Conservation (phyloP, 30 jellyfish, hydroid and myxozoan genomes). For the Chrysaora quinquecirrha region DNA sequence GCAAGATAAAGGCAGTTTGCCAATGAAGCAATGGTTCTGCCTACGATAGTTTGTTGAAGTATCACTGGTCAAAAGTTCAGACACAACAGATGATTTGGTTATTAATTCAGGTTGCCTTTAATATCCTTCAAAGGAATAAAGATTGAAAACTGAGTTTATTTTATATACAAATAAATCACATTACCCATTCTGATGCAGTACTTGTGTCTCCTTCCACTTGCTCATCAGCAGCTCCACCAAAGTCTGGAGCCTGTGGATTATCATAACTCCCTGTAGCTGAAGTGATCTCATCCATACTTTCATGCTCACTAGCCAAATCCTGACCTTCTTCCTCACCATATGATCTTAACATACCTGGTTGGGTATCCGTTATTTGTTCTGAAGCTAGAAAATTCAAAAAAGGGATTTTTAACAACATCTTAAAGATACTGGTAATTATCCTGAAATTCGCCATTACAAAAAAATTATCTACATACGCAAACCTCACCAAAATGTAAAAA, state of each 20-base stretch:
- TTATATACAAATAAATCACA: background rate
- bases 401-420: too few relatives aligned
- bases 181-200: slow-evolving; percentile 56
- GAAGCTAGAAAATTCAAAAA: slow-evolving; percentile 50
- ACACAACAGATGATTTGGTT: too few relatives aligned
- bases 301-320: slow-evolving; percentile 45
- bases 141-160: background rate
- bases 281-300: slow-evolving; percentile 42
- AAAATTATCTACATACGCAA: too few relatives aligned
- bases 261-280: slow-evolving; percentile 47
- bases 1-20: too few relatives aligned
- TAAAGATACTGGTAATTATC: too few relatives aligned
- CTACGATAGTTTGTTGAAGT: too few relatives aligned
- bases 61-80: too few relatives aligned
- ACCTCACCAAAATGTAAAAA: too few relatives aligned
- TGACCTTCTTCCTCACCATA: slow-evolving; percentile 60
- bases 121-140: too few relatives aligned
- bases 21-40: too few relatives aligned
- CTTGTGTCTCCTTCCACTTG: slow-evolving; percentile 59
- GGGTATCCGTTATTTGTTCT: slow-evolving; percentile 39
- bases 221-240: slow-evolving; percentile 31
- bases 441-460: too few relatives aligned
- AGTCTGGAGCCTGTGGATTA: slow-evolving; percentile 31
- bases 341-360: slow-evolving; percentile 45
- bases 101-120: too few relatives aligned